Evolutionary conservation across 1,140 invertebrate genomes (phyloP), one percentile per base, ranked within the genome.

Genomic region (Drosophila hydei): DNA sequence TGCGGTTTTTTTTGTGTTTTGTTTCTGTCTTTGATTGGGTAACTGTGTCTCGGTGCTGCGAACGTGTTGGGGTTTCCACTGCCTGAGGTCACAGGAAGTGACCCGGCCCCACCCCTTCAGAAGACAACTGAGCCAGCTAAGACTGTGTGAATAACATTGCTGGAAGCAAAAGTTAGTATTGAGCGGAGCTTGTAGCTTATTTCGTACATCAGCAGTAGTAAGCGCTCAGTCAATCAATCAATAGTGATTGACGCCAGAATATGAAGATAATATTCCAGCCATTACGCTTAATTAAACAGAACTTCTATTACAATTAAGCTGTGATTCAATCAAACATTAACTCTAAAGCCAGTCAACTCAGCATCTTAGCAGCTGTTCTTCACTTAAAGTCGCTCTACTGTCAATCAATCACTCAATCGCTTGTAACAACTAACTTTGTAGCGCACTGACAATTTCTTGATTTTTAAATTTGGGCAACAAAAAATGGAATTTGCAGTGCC

Each of bases 21-120:
- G 76, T 56, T 78, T 77, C 38, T 65, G 60, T 56, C 58, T 69
- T 77, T 87, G 83, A 87, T 81, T 87, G 81, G 81, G 59, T 51
- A 71, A 64, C 68, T 63, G 18, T 45, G 60, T 64, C 38, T 42
- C 36, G 19, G 45, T 19, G 21, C 70, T 51, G 43, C 18, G 52
- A 40, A 77, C 80, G 73, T 80, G 80, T 75, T 64, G 74, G 65
- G 81, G 45, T 68, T 68, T 61, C n/a, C 36, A n/a, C 21, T 67
- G 25, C 30, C 52, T 45, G 70, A 56, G 54, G 77, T 85, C 70
- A 87, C 73, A 75, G 81, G 70, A 87, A 77, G 70, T 76, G 81
- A 83, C 74, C 48, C 33, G 50, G 62, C n/a, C n/a, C n/a, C n/a
- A n/a, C n/a, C n/a, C n/a, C n/a, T n/a, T n/a, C n/a, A 16, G 16